Conservation (phyloP, 2,113 vertebrate genomes). For the Uria aalge region DNA sequence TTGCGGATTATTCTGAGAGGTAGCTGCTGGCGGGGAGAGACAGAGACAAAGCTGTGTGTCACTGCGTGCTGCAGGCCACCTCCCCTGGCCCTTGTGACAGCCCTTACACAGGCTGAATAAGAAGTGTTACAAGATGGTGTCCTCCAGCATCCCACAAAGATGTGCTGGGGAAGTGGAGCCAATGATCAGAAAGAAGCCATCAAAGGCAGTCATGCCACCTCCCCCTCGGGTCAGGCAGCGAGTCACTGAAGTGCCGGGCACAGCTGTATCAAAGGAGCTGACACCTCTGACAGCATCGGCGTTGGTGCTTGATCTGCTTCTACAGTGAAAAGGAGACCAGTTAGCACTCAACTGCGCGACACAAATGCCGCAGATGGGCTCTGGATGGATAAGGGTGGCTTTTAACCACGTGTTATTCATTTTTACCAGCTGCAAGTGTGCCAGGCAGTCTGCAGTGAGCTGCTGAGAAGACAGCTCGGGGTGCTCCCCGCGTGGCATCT, state of each 20-base stretch:
- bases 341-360: neutral
- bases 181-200: slow-evolving; percentile 29
- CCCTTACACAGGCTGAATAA: slow-evolving; percentile 22
- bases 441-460: neutral
- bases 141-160: slow-evolving; percentile 23
- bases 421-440: fast-evolving
- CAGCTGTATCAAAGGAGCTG: slow-evolving; percentile 50
- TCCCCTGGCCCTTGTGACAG: slow-evolving; percentile 40
- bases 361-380: neutral
- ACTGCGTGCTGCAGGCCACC: slow-evolving; percentile 21
- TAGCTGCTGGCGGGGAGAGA: slow-evolving; percentile 11
- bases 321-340: neutral
- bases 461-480: neutral
- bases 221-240: slow-evolving; percentile 26
- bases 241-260: neutral
- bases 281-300: neutral
- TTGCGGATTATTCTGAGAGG: slow-evolving; percentile 16
- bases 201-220: neutral
- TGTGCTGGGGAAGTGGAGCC: neutral
- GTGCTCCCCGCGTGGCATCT: neutral
- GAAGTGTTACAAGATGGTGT: slow-evolving; percentile 24
- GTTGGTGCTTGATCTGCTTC: neutral
- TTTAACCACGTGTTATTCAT: neutral
- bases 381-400: neutral
- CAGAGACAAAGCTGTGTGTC: slow-evolving; percentile 54